phyloP scores from a whole-genome alignment of 2,888 invertebrate species.

The Rambutsinella grinnellia region DNA sequence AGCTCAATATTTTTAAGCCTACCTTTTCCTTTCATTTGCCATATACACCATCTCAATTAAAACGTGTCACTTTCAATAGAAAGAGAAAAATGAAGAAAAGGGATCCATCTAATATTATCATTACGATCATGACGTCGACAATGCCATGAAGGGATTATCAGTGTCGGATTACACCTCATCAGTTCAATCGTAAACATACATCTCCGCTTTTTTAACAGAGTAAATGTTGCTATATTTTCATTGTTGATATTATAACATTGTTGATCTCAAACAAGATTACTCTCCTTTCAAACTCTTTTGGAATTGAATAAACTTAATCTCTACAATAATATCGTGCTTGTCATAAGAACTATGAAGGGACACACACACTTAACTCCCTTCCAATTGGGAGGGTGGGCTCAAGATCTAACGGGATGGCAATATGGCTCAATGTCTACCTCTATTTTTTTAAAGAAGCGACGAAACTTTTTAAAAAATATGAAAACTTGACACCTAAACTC shows the following conservation, averaged over 20 bases:
- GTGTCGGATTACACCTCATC: slow-evolving; percentile 51
- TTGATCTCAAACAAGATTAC: slow-evolving; percentile 22
- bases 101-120: neutral
- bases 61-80: slow-evolving; percentile 44
- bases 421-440: no score
- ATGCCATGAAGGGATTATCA: slow-evolving; percentile 43
- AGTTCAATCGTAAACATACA: slow-evolving; percentile 23
- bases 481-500: slow-evolving; percentile 51
- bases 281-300: slow-evolving; percentile 6
- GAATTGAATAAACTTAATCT: slow-evolving; percentile 15
- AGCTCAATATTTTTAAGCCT: no score
- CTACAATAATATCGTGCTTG: slow-evolving; percentile 6
- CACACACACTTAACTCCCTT: slow-evolving; percentile 24
- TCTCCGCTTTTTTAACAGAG: slow-evolving; percentile 3
- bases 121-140: slow-evolving; percentile 5
- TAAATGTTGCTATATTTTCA: slow-evolving; percentile 2
- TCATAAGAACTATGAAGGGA: slow-evolving; percentile 11
- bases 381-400: slow-evolving; percentile 7
- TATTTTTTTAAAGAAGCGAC: no score
- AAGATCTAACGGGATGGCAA: no score
- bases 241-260: slow-evolving; percentile 24
- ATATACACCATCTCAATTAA: no score
- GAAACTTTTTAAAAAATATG: slow-evolving; percentile 13
- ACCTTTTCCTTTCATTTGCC: no score
- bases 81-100: neutral